Percentiles rank a stretch among this genome's conserved stretches.
Conservation (phyloP, 2,888 invertebrate genomes). For the Leptarthrus brevirostris region DNA sequence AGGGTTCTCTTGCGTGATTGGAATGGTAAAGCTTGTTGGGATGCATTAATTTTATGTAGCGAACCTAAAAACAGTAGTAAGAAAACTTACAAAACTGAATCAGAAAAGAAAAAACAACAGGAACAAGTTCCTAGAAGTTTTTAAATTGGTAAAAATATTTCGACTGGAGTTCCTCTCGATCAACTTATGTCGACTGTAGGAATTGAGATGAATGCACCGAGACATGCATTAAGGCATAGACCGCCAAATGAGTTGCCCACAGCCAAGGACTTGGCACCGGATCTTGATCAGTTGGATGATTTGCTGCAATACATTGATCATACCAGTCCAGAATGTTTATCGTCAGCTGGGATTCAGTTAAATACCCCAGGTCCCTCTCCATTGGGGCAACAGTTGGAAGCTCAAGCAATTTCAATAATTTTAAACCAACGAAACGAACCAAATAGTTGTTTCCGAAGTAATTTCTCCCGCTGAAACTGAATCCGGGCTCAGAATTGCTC, state of each 20-base stretch:
- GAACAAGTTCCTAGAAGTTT: constrained; percentile 48
- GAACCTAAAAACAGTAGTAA: constrained; percentile 70
- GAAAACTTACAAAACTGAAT: neutral
- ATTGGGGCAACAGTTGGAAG: constrained; percentile 80
- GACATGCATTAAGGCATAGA: constrained; percentile 77
- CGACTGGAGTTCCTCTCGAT: constrained; percentile 55
- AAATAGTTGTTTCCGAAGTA: too few relatives aligned
- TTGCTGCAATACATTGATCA: too few relatives aligned
- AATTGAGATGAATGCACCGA: constrained; percentile 71
- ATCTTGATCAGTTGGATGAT: constrained; percentile 92
- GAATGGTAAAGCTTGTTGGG: constrained; percentile 96
- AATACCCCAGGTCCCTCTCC: constrained; percentile 84
- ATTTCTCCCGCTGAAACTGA: too few relatives aligned
- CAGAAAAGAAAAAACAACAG: neutral
- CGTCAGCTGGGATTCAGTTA: constrained; percentile 69
- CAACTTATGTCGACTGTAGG: constrained; percentile 68
- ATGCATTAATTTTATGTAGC: constrained; percentile 89
- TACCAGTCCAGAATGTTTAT: constrained; percentile 89
- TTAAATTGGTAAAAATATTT: constrained; percentile 54
- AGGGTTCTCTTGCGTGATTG: constrained; percentile 89
- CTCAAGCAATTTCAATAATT: constrained; percentile 86
- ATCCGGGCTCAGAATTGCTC: too few relatives aligned
- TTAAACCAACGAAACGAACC: constrained; percentile 85
- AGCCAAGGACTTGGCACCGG: constrained; percentile 83
- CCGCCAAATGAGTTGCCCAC: constrained; percentile 83